Evolutionary conservation across 2,888 invertebrate genomes (phyloP), one percentile per base, ranked within the genome.

Genomic region (Geophilus truncorum): DNA sequence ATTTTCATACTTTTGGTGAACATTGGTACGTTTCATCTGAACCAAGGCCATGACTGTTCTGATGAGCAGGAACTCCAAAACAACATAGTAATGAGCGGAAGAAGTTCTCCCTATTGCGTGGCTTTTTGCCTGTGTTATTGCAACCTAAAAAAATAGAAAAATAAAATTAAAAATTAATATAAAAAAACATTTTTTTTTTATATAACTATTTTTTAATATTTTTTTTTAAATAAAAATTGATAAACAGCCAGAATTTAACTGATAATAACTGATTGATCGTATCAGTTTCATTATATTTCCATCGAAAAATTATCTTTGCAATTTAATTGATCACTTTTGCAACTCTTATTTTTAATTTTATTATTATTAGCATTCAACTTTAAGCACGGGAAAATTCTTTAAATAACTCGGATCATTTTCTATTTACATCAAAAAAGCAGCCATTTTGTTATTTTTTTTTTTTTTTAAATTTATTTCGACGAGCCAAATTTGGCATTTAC

Each of bases 81-180:
- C 96, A 96, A 88, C 95, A 95, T 83, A 96, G 89, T 85, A 96
- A 89, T 81, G 95, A 94, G 84, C 94, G 93, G 85, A 97, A 89
- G 86, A 97, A 92, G 83, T 62, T 62, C 21, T 94, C 92, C 82
- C 94, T 88, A 83, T 86, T 86, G 84, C 88, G 89, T 83, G 87
- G 89, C 87, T 90, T 92, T 88, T 89, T 90, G 34, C 34, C 30
- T 23, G 76, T 28, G 30, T 76, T 30, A 34, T 76, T 76, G 28
- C 28, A 76, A 32, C 30, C 34, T 76, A n/a, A 23, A 76, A 76
- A 76, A 76, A 25, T 32, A 76, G 28, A 76, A 30, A 76, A 30
- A 23, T 10, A 10, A 76, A 30, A 10, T 15, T 12, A 18, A n/a
- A 15, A n/a, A 25, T 18, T 0, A 30, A 3, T 30, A 18, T 12